These are phyloP conservation scores for Calidris pugnax DNA, from an alignment of 2,113 vertebrate species.

Conservation along the genomic window DNA sequence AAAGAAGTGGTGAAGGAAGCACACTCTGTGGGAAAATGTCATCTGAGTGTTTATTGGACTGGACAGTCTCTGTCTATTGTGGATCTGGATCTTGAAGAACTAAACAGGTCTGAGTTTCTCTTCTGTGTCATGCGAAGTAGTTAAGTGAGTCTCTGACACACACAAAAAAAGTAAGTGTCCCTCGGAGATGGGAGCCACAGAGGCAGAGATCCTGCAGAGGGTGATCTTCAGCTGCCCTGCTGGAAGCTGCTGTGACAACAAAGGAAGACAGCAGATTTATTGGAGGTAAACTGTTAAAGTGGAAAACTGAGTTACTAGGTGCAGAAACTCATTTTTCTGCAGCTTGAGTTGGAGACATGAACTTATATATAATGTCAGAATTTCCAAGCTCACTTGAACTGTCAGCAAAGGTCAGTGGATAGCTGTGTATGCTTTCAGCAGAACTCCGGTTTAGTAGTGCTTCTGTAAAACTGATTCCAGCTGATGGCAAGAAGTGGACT, in stretches of 20 bases:
- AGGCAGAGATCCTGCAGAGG: not conserved
- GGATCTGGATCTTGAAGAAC: not conserved
- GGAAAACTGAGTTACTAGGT: not conserved
- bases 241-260: not conserved
- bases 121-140: not conserved
- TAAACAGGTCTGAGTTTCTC: not conserved
- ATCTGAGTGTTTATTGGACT: not conserved
- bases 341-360: not conserved
- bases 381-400: not conserved
- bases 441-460: not conserved
- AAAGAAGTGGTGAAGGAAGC: not conserved
- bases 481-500: not conserved
- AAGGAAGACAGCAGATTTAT: not conserved
- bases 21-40: not conserved
- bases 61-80: not conserved
- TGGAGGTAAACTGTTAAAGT: not conserved
- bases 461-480: not conserved
- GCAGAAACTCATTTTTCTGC: not conserved
- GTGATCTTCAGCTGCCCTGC: not conserved
- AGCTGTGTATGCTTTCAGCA: not conserved
- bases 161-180: not conserved
- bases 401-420: not conserved
- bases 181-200: accelerated
- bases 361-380: not conserved
- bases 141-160: not conserved